A percentile compares a stretch with the other conserved stretches of the same genome.
These are phyloP conservation scores for Manis crassicaudata DNA, from an alignment of 2,797 vertebrate species.

Conservation along the genomic window DNA sequence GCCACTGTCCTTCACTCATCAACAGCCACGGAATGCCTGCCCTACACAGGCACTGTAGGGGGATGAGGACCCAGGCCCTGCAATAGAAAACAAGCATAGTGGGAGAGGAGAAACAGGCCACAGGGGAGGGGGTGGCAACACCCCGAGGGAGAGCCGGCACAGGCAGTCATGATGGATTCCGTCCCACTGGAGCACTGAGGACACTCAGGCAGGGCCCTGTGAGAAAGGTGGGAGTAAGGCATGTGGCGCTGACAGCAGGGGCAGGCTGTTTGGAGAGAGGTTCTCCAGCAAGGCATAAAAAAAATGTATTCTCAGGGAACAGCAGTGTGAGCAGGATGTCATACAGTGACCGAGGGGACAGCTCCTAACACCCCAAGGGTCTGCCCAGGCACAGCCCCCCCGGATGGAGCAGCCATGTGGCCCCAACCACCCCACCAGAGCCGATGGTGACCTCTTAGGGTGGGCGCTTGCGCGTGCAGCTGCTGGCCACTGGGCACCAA, in stretches of 20 bases:
- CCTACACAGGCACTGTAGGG: neutral
- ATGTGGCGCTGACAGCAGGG: no score
- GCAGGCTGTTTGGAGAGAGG: neutral
- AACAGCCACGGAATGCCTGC: neutral
- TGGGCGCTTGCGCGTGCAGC: accelerated
- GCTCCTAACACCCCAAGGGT: neutral
- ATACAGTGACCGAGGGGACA: neutral
- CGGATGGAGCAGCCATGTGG: no score
- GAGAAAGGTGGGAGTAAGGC: neutral
- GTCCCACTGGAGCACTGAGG: neutral
- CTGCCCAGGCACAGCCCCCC: neutral
- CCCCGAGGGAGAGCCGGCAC: neutral
- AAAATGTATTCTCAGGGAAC: neutral
- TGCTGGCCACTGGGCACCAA: neutral
- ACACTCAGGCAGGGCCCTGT: neutral
- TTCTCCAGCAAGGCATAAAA: neutral
- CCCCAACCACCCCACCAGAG: no score
- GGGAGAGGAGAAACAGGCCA: neutral
- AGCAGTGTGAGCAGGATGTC: neutral
- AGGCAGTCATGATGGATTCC: neutral
- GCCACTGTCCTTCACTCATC: neutral
- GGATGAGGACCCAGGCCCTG: neutral
- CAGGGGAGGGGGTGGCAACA: neutral
- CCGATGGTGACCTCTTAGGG: no score
- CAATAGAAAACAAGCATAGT: neutral